These are phyloP conservation scores for Stenodema calcarata DNA, from an alignment of 2,888 invertebrate genomes.

Conservation along the genomic window DNA sequence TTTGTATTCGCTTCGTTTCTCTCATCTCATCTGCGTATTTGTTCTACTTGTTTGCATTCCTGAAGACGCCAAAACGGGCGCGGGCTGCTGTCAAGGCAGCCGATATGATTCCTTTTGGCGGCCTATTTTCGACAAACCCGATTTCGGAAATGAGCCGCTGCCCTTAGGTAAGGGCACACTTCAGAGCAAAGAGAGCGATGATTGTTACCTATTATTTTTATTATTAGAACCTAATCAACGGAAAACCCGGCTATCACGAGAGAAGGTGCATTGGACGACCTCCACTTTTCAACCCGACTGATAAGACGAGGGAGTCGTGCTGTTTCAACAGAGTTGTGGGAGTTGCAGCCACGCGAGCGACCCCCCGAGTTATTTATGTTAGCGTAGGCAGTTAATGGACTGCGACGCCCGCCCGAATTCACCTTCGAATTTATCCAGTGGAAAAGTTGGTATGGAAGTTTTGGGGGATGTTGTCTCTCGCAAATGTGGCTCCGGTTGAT, in stretches of 20 bases:
- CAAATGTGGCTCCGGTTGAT: not conserved
- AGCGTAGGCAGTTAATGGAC: not conserved
- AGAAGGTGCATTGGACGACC: not conserved
- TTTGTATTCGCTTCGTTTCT: no score
- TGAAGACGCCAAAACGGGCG: no score
- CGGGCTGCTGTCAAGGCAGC: no score
- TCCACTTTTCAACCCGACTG: not conserved
- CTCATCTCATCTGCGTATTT: no score
- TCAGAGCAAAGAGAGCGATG: no score
- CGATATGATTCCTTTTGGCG: no score
- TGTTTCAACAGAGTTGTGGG: not conserved
- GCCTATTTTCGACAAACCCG: no score
- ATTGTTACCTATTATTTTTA: not conserved
- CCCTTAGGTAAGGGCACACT: no score
- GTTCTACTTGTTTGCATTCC: no score
- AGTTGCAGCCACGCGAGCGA: not conserved
- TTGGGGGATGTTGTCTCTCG: not conserved
- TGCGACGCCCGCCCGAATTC: not conserved
- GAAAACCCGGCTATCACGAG: not conserved
- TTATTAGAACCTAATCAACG: not conserved
- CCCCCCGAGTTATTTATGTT: slow-evolving; percentile 13
- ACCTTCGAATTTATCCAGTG: not conserved
- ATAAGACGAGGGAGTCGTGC: slow-evolving; percentile 16
- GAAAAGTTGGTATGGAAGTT: not conserved
- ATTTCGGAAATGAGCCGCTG: no score